A percentile compares a stretch with the other conserved stretches of the same genome.
Conservation (phyloP, 2,888 invertebrate species). For the Neria commutata region DNA sequence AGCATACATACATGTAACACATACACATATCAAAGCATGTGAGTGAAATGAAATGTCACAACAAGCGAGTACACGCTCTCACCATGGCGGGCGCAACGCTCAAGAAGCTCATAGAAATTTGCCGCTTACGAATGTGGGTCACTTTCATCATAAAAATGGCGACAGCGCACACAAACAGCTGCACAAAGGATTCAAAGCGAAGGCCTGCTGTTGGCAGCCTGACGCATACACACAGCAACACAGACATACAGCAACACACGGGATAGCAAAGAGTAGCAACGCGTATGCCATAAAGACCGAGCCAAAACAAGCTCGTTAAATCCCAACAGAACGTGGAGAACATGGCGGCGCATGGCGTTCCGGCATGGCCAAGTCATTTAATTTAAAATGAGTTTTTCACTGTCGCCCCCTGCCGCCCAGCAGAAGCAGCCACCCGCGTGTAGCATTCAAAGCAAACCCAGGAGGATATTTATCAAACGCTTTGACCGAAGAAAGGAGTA, state of each 20-base stretch:
- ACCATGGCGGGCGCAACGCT: neutral
- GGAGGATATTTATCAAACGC: conserved; percentile 1
- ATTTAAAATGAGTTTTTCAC: conserved; percentile 25
- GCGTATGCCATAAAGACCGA: no score
- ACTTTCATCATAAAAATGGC: conserved; percentile 14
- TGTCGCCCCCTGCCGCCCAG: neutral
- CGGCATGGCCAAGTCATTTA: conserved; percentile 24
- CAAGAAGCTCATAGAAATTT: conserved; percentile 1
- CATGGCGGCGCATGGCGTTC: conserved; percentile 10
- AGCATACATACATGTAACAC: neutral
- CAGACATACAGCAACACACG: neutral
- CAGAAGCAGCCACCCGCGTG: neutral
- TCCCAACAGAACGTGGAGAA: conserved; percentile 15
- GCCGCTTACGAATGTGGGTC: conserved; percentile 26
- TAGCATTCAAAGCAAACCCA: neutral
- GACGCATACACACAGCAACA: neutral
- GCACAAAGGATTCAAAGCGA: neutral
- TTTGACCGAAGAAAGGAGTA: neutral
- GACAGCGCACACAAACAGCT: neutral
- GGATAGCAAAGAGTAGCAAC: neutral
- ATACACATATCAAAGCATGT: neutral
- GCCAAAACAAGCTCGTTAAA: conserved; percentile 13
- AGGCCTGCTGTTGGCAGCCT: neutral
- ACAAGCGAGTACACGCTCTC: neutral
- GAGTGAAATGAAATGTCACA: neutral